Conservation (phyloP, 1,140 invertebrate genomes). For the Hirudo medicinalis region DNA sequence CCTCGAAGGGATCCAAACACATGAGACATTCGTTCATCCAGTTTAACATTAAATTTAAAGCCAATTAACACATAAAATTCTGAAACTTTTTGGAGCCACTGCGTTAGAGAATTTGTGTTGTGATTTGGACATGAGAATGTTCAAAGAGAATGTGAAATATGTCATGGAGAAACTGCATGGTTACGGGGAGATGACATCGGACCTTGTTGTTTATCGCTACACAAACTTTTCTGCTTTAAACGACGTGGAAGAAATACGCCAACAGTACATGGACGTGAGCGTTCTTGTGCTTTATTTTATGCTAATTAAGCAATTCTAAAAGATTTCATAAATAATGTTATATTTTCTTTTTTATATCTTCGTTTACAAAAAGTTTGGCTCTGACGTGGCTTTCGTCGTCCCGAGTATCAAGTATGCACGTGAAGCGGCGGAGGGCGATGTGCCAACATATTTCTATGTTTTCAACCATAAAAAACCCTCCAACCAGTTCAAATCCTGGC, state of each 20-base stretch:
- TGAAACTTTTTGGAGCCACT: background rate
- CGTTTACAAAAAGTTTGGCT: conserved; percentile 2
- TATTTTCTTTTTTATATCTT: background rate
- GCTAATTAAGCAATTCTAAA: background rate
- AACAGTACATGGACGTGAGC: background rate
- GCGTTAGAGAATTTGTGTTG: no score
- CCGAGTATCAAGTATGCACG: conserved; percentile 5
- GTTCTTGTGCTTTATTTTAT: background rate
- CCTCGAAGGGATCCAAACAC: background rate
- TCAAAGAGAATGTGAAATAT: background rate
- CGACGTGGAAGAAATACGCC: background rate
- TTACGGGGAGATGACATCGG: background rate
- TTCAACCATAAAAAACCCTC: conserved; percentile 9
- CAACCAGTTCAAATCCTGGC: conserved; percentile 4
- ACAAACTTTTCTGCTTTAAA: background rate
- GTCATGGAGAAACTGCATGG: background rate
- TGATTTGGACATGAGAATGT: no score
- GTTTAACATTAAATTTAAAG: background rate
- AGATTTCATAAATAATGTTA: background rate
- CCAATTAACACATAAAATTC: background rate
- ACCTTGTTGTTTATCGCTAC: background rate
- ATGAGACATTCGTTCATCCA: background rate
- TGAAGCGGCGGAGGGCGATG: background rate
- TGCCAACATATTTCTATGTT: conserved; percentile 14
- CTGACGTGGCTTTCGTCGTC: conserved; percentile 13